phyloP scores from a whole-genome alignment of 2,113 vertebrate species.

The Mustela nigripes region DNA sequence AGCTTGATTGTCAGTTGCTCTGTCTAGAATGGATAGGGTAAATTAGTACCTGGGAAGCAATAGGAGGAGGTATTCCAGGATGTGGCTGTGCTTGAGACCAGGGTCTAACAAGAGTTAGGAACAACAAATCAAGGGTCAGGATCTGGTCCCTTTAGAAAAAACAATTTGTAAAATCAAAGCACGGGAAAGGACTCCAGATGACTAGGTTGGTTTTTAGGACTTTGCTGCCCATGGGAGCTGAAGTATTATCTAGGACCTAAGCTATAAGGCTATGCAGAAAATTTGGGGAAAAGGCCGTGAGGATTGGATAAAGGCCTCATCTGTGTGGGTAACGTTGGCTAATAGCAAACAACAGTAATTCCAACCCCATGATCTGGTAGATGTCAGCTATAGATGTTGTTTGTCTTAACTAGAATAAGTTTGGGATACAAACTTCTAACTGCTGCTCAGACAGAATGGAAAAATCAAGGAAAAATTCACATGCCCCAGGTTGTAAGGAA shows the following conservation, averaged over 20 bases:
- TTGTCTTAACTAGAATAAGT: neutral
- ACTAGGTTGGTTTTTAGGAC: neutral
- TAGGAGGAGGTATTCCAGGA: neutral
- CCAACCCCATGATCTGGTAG: neutral
- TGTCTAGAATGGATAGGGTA: neutral
- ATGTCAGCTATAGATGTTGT: neutral
- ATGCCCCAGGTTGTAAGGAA: neutral
- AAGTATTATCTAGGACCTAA: neutral
- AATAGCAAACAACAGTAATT: neutral
- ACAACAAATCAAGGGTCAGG: neutral
- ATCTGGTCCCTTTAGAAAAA: neutral
- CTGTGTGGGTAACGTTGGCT: neutral
- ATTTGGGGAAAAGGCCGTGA: neutral
- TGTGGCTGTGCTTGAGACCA: neutral
- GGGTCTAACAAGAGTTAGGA: neutral
- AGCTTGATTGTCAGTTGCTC: neutral
- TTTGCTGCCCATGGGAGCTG: neutral
- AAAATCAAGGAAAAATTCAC: neutral
- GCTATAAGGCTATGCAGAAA: neutral
- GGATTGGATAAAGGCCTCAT: neutral
- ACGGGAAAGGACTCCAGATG: neutral
- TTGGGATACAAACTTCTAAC: neutral
- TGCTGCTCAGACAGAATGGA: neutral
- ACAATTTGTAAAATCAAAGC: neutral
- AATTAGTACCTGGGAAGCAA: neutral